phyloP scores from a whole-genome alignment of 2,113 vertebrate genomes.

The Myiopsitta monachus region DNA sequence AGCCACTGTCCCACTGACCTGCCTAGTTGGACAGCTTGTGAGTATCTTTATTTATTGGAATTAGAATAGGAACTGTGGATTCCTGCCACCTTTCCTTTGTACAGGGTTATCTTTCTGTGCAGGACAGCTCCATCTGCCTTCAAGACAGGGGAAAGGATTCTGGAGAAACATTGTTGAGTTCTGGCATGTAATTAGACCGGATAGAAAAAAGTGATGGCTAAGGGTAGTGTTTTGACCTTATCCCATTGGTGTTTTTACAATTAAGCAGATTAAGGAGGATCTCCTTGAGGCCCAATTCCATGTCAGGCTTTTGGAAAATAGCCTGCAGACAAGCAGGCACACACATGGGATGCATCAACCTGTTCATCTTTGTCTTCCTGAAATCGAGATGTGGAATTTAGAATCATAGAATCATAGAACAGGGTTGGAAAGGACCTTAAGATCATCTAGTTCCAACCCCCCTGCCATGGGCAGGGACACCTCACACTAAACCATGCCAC shows the following conservation, averaged over 20 bases:
- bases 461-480: no score
- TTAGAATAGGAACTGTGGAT: not conserved
- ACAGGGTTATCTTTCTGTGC: not conserved
- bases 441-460: no score
- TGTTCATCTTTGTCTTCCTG: not conserved
- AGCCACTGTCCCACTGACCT: not conserved
- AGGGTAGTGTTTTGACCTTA: not conserved
- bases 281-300: not conserved
- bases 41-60: not conserved
- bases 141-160: not conserved
- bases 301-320: not conserved
- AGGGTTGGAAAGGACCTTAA: no score
- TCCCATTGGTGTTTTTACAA: not conserved
- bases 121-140: not conserved
- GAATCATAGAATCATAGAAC: no score
- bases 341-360: not conserved
- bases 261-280: not conserved
- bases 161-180: not conserved
- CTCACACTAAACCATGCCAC: no score
- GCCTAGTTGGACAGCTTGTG: not conserved
- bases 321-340: not conserved
- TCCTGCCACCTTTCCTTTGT: not conserved
- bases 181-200: not conserved
- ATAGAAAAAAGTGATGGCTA: not conserved
- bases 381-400: not conserved